Conservation (phyloP, 2,113 vertebrate species). For the Tapirus terrestris region DNA sequence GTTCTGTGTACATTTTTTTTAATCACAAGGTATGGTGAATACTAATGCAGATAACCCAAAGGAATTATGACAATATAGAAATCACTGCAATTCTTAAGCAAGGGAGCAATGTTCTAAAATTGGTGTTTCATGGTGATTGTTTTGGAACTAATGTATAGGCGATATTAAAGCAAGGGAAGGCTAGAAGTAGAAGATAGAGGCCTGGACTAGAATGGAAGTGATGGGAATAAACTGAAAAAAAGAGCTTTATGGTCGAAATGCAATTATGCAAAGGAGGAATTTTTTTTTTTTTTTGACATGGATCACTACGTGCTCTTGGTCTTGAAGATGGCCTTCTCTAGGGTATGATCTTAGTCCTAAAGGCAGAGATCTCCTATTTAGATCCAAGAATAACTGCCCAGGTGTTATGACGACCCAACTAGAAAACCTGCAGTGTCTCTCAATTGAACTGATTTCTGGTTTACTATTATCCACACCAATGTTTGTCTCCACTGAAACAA, state of each 20-base stretch:
- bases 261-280: background rate
- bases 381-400: background rate
- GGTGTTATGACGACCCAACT: background rate
- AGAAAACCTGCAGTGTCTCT: background rate
- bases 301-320: background rate
- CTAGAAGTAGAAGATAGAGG: background rate
- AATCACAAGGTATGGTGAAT: background rate
- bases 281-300: background rate
- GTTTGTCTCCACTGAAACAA: background rate
- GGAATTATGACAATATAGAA: background rate
- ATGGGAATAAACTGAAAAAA: background rate
- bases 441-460: constrained; percentile 41
- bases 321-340: background rate
- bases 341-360: background rate
- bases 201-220: background rate
- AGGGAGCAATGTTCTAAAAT: background rate
- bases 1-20: background rate
- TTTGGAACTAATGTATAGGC: background rate
- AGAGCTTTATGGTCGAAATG: background rate
- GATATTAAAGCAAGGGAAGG: background rate
- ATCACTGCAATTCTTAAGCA: constrained; percentile 11
- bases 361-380: background rate
- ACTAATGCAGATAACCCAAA: background rate
- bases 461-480: constrained; percentile 25
- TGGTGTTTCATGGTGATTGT: background rate